Evolutionary conservation across 2,113 vertebrate species (phyloP), one percentile per base, ranked within the genome.

Genomic region (Dicrurus megarhynchus): DNA sequence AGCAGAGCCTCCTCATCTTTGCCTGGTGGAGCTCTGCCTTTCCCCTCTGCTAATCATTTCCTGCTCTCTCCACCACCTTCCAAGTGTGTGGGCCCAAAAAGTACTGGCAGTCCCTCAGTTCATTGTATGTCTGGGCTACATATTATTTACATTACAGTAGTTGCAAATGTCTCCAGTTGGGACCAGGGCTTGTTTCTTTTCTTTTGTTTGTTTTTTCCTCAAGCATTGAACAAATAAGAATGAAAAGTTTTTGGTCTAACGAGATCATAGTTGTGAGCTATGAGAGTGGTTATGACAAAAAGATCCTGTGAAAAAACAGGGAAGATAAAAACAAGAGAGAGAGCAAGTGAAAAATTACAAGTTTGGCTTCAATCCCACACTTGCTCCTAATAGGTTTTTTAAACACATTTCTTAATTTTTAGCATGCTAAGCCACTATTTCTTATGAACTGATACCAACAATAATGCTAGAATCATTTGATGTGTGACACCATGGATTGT

Each of bases 31-130:
- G 30, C 42, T 87, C 59, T 94, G 88, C 50, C 67, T 93, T 94
- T 60, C 68, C 68, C 83, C 35, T 47, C 77, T 71, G 68, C 56
- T 84, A 94, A 94, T 87, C 13, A 0, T 71, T 87, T 95, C 91
- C 89, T 94, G 61, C 18, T 57, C 86, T 35, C 57, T 90, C 83
- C 85, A 30, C 63, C 39, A 18, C 23, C 19, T 65, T 95, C 91
- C 81, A 89, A 94, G 87, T 94, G 81, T 95, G 75, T 90, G 87
- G 87, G 93, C 93, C 92, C 47, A 46, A 44, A 94, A 96, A 97
- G 95, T 91, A 96, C 95, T 96, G 93, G 90, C 95, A 95, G 91
- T 93, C 30, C 90, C 78, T 93, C 71, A 28, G 33, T 52, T 88
- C 82, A 77, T 49, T 92, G 39, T 90, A 63, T 16, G 5, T 80